These are phyloP conservation scores for Drosophila pseudotakahashii DNA, from an alignment of 2,888 invertebrate genomes.

Conservation along the genomic window DNA sequence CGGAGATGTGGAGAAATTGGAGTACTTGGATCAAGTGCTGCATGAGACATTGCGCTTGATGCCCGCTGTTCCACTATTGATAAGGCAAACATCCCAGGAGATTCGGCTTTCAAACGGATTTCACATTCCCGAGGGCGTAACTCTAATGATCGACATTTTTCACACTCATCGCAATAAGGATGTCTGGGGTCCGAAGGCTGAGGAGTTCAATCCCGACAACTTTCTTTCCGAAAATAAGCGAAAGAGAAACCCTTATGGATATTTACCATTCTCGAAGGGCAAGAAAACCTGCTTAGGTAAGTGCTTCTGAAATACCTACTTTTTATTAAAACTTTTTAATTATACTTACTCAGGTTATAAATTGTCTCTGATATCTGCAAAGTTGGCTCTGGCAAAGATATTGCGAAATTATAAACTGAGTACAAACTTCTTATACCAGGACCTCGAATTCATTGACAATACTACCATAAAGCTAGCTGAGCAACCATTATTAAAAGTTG, in stretches of 20 bases:
- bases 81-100: not conserved
- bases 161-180: not conserved
- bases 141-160: not conserved
- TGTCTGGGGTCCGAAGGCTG: not conserved
- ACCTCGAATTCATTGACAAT: constrained; percentile 73
- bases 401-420: not conserved
- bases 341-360: constrained; percentile 28
- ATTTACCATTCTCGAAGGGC: not conserved
- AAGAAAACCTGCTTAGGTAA: constrained; percentile 1
- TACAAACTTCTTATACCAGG: constrained; percentile 58
- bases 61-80: not conserved
- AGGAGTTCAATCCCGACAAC: not conserved
- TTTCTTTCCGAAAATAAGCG: not conserved
- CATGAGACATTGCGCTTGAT: not conserved
- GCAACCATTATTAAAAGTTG: not conserved
- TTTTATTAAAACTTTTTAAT: not conserved
- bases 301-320: not conserved
- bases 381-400: not conserved
- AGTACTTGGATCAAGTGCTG: not conserved
- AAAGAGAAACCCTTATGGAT: not conserved
- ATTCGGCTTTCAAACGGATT: not conserved
- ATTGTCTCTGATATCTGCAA: constrained; percentile 44
- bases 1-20: not conserved
- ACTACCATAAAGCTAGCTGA: not conserved
- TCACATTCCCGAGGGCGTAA: not conserved